Percentiles rank a stretch among this genome's conserved stretches.
These are phyloP conservation scores for Petrolisthes cinctipes DNA, from an alignment of 2,888 invertebrate genomes.

Conservation along the genomic window DNA sequence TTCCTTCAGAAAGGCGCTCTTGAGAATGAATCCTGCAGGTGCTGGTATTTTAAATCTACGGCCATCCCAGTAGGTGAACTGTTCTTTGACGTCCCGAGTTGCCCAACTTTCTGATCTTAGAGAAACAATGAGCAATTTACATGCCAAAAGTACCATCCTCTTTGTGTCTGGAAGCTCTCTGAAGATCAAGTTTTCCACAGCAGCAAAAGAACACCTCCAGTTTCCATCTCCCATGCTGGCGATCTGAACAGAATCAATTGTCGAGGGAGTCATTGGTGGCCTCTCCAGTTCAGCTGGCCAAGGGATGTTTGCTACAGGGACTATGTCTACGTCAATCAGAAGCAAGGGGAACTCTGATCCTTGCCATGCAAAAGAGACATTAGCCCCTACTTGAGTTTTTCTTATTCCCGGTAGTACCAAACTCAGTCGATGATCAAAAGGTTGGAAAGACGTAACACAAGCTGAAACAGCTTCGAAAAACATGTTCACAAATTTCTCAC, in stretches of 20 bases:
- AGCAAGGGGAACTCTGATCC: conserved; percentile 22
- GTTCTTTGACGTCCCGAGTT: neutral
- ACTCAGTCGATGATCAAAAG: neutral
- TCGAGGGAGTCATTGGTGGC: conserved; percentile 24
- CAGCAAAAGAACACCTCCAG: conserved; percentile 26
- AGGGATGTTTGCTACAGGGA: conserved; percentile 17
- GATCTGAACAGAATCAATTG: conserved; percentile 12
- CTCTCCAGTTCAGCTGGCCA: conserved; percentile 11
- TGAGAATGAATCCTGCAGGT: neutral
- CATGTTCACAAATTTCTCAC: too few species aligned
- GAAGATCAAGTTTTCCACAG: conserved; percentile 10
- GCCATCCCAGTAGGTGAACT: neutral
- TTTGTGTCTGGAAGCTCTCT: neutral
- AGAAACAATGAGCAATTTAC: conserved; percentile 10
- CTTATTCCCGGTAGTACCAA: conserved; percentile 27
- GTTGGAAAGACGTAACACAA: too few species aligned
- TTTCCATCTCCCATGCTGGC: conserved; percentile 11
- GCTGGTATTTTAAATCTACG: neutral
- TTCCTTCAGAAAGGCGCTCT: conserved; percentile 9
- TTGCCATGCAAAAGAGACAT: conserved; percentile 31
- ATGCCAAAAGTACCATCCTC: conserved; percentile 4
- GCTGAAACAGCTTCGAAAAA: too few species aligned
- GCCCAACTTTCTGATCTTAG: conserved; percentile 12
- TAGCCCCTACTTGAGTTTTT: conserved; percentile 25
- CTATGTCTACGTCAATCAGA: conserved; percentile 28